Evolutionary conservation across 2,797 vertebrate species (phyloP).

Genomic region (Moxostoma hubbsi): DNA sequence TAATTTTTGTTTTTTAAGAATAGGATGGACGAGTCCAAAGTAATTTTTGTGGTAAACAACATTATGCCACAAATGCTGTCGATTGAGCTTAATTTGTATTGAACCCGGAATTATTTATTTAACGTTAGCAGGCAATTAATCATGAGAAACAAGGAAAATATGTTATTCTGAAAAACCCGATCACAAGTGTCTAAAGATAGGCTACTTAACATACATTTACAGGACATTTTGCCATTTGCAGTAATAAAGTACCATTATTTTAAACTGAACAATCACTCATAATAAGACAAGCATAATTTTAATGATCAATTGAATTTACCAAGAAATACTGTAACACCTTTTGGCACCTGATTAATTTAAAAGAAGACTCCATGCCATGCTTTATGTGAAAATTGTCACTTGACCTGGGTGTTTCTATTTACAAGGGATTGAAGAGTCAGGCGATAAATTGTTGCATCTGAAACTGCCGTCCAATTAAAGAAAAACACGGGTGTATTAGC

Average conservation of each 20-base stretch:
- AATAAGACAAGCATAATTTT: not conserved
- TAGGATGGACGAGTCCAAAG: no score
- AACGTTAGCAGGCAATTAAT: no score
- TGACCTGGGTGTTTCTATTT: conserved; percentile 69
- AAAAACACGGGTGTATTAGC: conserved; percentile 73
- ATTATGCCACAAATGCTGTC: no score
- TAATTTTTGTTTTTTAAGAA: no score
- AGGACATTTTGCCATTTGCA: not conserved
- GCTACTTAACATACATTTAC: no score
- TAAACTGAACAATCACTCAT: not conserved
- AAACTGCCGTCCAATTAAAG: conserved; percentile 73
- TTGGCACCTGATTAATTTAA: conserved; percentile 2
- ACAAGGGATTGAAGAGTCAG: conserved; percentile 72
- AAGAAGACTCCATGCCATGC: conserved; percentile 18
- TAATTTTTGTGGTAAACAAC: no score
- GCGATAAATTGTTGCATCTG: conserved; percentile 64
- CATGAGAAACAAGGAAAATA: no score
- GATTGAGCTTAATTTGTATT: no score
- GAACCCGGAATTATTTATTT: no score
- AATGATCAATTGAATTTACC: not conserved
- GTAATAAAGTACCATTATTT: not conserved
- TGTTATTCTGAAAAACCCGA: no score
- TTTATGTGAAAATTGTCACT: conserved; percentile 34
- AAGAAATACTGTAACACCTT: not conserved
- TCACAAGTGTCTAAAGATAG: no score